Conservation (phyloP, 37 sponge, comb jelly and placozoan genomes). For the Petrosia ficiformis region DNA sequence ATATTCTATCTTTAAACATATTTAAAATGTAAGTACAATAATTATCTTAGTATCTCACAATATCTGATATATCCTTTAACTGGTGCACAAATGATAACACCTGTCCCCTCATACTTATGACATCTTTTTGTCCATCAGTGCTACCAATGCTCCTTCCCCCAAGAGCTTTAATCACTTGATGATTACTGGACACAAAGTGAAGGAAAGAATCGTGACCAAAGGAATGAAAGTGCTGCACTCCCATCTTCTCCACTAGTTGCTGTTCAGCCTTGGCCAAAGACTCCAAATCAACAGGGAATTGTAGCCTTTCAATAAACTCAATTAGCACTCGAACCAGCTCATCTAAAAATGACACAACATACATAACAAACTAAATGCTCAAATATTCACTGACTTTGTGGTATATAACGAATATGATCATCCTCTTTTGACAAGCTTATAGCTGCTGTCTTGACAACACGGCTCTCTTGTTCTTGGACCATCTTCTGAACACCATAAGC, state of each 20-base stretch:
- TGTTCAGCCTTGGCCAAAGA: slow-evolving; percentile 34
- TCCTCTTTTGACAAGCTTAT: too few species aligned
- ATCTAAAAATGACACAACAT: neutral
- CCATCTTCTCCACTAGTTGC: slow-evolving; percentile 7
- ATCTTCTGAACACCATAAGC: slow-evolving; percentile 35
- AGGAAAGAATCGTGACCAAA: slow-evolving; percentile 54
- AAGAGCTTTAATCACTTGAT: neutral
- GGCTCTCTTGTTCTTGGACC: neutral
- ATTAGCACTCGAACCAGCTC: neutral
- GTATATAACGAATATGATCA: too few species aligned
- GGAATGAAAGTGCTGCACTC: slow-evolving; percentile 11
- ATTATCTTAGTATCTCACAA: neutral
- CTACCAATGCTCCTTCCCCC: slow-evolving; percentile 22
- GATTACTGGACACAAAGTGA: slow-evolving; percentile 23
- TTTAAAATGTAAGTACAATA: neutral
- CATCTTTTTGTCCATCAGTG: neutral
- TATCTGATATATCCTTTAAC: neutral
- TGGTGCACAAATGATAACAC: neutral
- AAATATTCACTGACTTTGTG: too few species aligned
- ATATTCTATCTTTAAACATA: neutral
- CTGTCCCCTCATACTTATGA: too few species aligned
- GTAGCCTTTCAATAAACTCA: neutral
- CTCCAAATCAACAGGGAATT: slow-evolving; percentile 27
- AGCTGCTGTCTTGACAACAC: too few species aligned
- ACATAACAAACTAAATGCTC: neutral